phyloP scores from a whole-genome alignment of 23 tunicate species.

The Trididemnum clinides region DNA sequence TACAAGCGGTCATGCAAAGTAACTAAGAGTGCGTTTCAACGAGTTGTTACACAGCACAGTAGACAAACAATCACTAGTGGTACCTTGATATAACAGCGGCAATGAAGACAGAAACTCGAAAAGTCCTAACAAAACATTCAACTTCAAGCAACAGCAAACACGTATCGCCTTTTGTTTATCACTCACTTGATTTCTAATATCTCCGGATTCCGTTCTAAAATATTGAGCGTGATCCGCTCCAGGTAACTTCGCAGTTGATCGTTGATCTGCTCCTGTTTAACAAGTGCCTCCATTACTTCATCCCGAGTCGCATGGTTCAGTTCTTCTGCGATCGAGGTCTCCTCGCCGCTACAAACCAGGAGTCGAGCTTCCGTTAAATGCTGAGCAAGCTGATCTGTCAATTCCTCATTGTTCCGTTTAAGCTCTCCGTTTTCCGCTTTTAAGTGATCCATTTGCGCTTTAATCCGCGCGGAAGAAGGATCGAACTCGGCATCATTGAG shows the following conservation, averaged over 20 bases:
- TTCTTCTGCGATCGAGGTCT: slow-evolving; percentile 67
- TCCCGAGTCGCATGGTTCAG: slow-evolving; percentile 69
- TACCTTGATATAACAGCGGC: no score
- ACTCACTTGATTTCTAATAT: slow-evolving; percentile 79
- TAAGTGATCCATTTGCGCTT: slow-evolving; percentile 58
- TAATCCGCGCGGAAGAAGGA: slow-evolving; percentile 43
- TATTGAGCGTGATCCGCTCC: slow-evolving; percentile 66
- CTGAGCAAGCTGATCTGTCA: slow-evolving; percentile 78
- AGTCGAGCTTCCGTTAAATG: slow-evolving; percentile 68
- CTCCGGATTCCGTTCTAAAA: slow-evolving; percentile 83
- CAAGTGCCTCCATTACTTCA: slow-evolving; percentile 81
- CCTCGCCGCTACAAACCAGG: slow-evolving; percentile 43
- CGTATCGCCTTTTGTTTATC: no score
- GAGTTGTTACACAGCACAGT: no score
- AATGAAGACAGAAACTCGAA: no score
- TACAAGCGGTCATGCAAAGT: no score
- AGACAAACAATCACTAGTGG: no score
- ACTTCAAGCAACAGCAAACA: no score
- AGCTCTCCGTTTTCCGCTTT: slow-evolving; percentile 74
- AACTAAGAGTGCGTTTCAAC: no score
- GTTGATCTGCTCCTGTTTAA: slow-evolving; percentile 70
- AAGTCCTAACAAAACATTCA: no score
- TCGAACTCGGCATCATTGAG: slow-evolving; percentile 4
- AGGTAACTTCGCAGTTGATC: slow-evolving; percentile 73
- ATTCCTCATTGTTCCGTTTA: slow-evolving; percentile 67